Evolutionary conservation across 2,113 vertebrate genomes (phyloP).

Genomic region (Paramormyrops kingsleyae): DNA sequence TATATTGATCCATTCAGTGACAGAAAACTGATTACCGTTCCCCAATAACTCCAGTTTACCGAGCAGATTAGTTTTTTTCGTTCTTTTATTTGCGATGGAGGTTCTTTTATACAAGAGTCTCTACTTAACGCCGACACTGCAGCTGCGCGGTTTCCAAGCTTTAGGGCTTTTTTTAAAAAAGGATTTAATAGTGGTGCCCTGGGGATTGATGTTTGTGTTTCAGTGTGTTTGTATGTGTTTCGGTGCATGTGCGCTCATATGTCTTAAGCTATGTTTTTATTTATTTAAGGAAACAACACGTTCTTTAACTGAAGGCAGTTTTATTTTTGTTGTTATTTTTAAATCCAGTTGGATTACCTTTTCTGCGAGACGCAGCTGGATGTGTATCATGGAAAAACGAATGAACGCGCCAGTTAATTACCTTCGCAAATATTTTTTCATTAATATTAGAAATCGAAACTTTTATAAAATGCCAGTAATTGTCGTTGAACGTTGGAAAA

Average conservation of each 20-base stretch:
- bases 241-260: conserved; percentile 11
- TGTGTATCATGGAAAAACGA: neutral
- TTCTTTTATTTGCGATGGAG: conserved; percentile 10
- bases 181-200: conserved; percentile 41
- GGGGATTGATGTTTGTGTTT: conserved; percentile 41
- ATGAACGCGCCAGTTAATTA: neutral
- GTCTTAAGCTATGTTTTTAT: neutral
- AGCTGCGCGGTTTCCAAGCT: conserved; percentile 58
- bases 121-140: conserved; percentile 55
- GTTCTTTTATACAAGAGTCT: conserved; percentile 45
- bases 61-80: conserved; percentile 57
- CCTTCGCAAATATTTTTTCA: neutral
- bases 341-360: neutral
- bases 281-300: neutral
- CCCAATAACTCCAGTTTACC: conserved; percentile 57
- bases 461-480: neutral
- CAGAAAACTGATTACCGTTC: conserved; percentile 50
- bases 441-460: neutral
- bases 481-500: neutral
- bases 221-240: conserved; percentile 15
- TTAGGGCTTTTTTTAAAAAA: conserved; percentile 44
- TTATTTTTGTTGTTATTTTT: neutral
- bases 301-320: neutral
- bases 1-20: conserved; percentile 60
- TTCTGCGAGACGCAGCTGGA: neutral